A percentile compares a stretch with the other conserved stretches of the same genome.
Conservation (phyloP, 2,797 vertebrate species). For the Lithobates sylvaticus region DNA sequence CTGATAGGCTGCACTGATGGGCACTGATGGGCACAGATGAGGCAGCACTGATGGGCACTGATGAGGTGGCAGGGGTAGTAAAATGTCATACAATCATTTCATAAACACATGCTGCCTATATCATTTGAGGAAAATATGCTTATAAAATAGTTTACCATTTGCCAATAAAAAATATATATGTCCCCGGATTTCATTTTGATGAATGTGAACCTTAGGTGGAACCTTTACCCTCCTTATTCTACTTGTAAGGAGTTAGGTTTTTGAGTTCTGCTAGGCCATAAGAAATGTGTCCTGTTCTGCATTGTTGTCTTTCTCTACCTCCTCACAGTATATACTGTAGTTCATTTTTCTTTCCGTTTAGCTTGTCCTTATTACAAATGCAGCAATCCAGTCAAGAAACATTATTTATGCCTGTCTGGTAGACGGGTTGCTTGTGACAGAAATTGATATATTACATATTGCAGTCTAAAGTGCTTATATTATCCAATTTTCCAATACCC, state of each 20-base stretch:
- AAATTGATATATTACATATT: conserved; percentile 36
- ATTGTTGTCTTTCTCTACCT: not conserved
- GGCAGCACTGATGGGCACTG: no score
- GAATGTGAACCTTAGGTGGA: no score
- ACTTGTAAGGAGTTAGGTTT: not conserved
- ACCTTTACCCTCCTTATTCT: not conserved
- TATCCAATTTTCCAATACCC: conserved; percentile 34
- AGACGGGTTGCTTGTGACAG: conserved; percentile 31
- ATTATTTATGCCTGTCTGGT: conserved; percentile 13
- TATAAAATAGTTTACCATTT: no score
- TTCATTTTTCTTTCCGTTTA: not conserved
- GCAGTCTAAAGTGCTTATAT: conserved; percentile 37
- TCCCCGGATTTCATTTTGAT: no score
- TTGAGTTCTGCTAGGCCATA: no score
- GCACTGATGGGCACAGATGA: no score
- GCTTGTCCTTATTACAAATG: not conserved
- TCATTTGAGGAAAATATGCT: no score
- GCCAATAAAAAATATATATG: no score
- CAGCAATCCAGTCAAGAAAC: conserved; percentile 1
- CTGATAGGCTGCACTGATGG: no score
- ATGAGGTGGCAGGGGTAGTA: no score
- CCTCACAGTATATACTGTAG: not conserved
- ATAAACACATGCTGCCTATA: no score
- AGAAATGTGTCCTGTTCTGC: not conserved
- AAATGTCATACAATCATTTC: no score